These are phyloP conservation scores for Lamproptera curius DNA, from an alignment of 2,888 invertebrate genomes.

Conservation along the genomic window DNA sequence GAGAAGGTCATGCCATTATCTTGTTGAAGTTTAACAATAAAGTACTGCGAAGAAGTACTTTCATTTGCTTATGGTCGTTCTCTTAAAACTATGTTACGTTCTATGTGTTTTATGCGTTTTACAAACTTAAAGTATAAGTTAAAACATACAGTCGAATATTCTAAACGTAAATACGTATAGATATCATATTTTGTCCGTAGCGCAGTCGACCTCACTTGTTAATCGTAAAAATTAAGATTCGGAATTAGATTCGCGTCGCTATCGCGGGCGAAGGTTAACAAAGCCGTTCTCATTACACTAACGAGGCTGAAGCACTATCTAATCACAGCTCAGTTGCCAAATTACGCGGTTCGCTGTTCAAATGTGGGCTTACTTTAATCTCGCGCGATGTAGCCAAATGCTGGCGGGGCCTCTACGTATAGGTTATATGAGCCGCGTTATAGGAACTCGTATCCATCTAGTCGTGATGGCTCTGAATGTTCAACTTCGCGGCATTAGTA, in stretches of 20 bases:
- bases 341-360: slow-evolving; percentile 69
- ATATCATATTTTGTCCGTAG: too few relatives aligned
- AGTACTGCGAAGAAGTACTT: background rate
- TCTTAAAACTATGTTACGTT: too few relatives aligned
- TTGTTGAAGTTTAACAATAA: background rate
- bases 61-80: slow-evolving; percentile 21
- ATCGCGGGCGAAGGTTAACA: slow-evolving; percentile 60
- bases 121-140: too few relatives aligned
- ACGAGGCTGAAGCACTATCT: slow-evolving; percentile 72
- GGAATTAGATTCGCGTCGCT: slow-evolving; percentile 40
- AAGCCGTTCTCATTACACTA: slow-evolving; percentile 67
- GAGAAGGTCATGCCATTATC: background rate
- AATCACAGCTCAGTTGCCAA: slow-evolving; percentile 74
- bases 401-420: slow-evolving; percentile 15
- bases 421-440: slow-evolving; percentile 21
- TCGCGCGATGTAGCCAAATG: slow-evolving; percentile 47
- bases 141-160: too few relatives aligned
- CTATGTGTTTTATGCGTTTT: too few relatives aligned
- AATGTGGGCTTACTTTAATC: slow-evolving; percentile 70
- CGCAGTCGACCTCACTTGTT: slow-evolving; percentile 15
- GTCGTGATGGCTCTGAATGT: slow-evolving; percentile 20
- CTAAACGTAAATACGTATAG: too few relatives aligned
- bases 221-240: slow-evolving; percentile 23
- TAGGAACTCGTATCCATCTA: slow-evolving; percentile 18
- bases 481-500: slow-evolving; percentile 24